phyloP scores from a whole-genome alignment of 2,888 invertebrate species.

The Lithophane ornitopus region DNA sequence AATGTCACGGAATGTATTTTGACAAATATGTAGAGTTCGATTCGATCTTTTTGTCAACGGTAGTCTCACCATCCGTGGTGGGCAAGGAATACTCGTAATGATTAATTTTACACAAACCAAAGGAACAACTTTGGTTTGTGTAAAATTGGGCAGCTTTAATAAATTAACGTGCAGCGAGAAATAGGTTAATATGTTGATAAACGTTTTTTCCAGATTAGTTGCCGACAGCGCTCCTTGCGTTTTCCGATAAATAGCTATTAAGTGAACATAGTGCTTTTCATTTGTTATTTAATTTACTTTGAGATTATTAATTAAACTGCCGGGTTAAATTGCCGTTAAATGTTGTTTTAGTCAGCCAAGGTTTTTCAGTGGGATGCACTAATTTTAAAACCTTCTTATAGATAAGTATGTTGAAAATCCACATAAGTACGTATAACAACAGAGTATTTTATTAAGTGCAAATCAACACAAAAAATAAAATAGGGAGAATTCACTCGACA shows the following conservation, averaged over 20 bases:
- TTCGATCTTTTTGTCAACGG: neutral
- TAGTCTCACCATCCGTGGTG: neutral
- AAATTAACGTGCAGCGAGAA: conserved; percentile 65
- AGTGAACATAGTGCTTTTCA: conserved; percentile 17
- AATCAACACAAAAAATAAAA: conserved; percentile 7
- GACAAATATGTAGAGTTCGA: neutral
- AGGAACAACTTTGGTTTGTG: too few species aligned
- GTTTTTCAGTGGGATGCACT: neutral
- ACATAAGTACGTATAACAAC: neutral
- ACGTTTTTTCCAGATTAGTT: conserved; percentile 58
- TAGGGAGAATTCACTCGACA: neutral
- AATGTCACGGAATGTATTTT: conserved; percentile 22
- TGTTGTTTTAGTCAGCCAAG: neutral
- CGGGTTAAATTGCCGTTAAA: neutral
- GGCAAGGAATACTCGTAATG: conserved; percentile 55
- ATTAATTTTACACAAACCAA: conserved; percentile 63
- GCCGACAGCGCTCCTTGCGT: conserved; percentile 11
- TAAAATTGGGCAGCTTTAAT: conserved; percentile 66
- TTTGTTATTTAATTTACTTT: conserved; percentile 21
- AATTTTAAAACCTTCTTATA: neutral
- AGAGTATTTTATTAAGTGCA: neutral
- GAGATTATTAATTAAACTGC: conserved; percentile 25
- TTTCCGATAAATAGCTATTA: conserved; percentile 42
- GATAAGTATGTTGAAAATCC: neutral
- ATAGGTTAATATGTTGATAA: conserved; percentile 63